Evolutionary conservation across 2,888 invertebrate genomes (phyloP).

Genomic region (Uloborus plumipes): DNA sequence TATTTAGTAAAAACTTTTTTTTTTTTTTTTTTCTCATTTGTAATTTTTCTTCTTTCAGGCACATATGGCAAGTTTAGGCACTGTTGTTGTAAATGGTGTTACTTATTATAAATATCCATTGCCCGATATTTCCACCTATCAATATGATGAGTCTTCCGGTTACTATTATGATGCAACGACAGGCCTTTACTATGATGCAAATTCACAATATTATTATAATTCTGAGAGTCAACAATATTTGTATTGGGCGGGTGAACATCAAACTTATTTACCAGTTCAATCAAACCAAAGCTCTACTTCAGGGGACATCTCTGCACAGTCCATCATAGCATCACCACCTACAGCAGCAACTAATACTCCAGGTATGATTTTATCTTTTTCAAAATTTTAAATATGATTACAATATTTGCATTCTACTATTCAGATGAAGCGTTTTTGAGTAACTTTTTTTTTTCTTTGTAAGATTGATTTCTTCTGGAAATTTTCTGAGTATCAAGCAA

Average conservation of each 20-base stretch:
- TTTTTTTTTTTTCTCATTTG: too few relatives aligned
- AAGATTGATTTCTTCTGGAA: too few relatives aligned
- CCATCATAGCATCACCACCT: constrained; percentile 20
- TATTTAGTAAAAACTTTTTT: too few relatives aligned
- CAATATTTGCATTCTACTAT: neutral
- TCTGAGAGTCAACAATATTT: constrained; percentile 90
- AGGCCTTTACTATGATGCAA: constrained; percentile 95
- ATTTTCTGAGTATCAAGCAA: too few relatives aligned
- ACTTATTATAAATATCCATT: constrained; percentile 69
- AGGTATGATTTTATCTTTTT: neutral
- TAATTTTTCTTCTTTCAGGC: constrained; percentile 29
- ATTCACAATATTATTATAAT: constrained; percentile 96
- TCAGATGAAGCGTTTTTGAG: neutral
- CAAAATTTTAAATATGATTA: neutral
- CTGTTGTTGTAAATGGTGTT: constrained; percentile 66
- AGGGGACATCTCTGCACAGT: neutral
- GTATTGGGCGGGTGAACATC: constrained; percentile 86
- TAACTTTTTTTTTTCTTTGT: too few relatives aligned
- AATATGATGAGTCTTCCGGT: constrained; percentile 94
- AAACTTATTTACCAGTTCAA: constrained; percentile 72
- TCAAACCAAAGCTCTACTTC: constrained; percentile 35
- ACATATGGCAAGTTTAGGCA: constrained; percentile 64
- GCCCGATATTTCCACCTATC: constrained; percentile 92
- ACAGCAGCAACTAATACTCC: constrained; percentile 18
- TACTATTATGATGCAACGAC: constrained; percentile 95